Conservation (phyloP, 2,797 vertebrate genomes). For the Epinephelus coioides region DNA sequence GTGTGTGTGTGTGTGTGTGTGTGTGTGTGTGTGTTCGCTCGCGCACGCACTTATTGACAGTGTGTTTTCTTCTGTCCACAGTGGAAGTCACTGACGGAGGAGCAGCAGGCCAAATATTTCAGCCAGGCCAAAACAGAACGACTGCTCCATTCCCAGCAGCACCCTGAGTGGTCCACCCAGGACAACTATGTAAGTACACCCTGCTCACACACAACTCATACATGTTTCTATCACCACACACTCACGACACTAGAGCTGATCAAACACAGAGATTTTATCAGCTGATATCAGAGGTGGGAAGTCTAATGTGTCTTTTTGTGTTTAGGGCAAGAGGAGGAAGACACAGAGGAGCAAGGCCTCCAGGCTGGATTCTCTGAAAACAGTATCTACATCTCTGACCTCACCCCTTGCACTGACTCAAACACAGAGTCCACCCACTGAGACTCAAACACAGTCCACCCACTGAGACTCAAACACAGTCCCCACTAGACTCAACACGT, state of each 20-base stretch:
- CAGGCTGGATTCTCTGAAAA: too few species aligned
- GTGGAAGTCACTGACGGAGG: not conserved
- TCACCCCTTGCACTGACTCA: too few species aligned
- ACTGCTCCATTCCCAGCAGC: not conserved
- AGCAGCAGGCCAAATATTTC: conserved; percentile 8
- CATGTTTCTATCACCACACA: not conserved
- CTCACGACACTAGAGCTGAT: too few species aligned
- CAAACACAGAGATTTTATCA: not conserved
- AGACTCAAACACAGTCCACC: too few species aligned
- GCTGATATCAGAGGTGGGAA: not conserved
- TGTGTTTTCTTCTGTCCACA: not conserved
- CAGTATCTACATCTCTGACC: too few species aligned
- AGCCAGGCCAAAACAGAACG: not conserved
- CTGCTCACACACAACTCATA: not conserved
- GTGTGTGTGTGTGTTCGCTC: not conserved
- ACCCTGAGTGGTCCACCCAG: not conserved
- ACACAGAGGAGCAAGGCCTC: too few species aligned
- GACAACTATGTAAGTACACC: conserved; percentile 16
- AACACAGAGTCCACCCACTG: not conserved
- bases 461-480: too few species aligned
- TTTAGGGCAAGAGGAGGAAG: too few species aligned
- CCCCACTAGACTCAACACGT: too few species aligned
- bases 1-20: not conserved
- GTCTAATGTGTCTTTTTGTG: not conserved
- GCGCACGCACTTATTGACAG: not conserved